Evolutionary conservation across 2,113 vertebrate species (phyloP).

Genomic region (Sigmodon hispidus): DNA sequence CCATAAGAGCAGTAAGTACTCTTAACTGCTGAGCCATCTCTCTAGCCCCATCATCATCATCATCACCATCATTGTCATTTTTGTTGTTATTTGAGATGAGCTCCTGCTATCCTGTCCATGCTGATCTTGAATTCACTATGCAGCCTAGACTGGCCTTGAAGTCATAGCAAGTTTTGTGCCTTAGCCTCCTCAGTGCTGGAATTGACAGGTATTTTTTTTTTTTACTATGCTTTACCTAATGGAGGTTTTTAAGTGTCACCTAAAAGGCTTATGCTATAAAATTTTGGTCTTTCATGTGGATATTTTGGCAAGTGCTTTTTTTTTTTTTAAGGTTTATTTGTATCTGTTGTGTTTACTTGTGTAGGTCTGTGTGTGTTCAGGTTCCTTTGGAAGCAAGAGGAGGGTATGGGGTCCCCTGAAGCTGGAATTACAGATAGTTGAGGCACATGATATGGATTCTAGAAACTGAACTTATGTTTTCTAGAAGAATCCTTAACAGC

Average conservation of each 20-base stretch:
- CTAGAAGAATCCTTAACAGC: not conserved
- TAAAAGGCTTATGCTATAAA: not conserved
- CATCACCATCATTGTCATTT: not conserved
- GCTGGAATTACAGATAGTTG: not conserved
- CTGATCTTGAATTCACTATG: not conserved
- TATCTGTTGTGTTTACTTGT: not conserved
- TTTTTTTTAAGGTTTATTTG: not conserved
- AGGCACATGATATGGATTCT: not conserved
- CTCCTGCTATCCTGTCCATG: not conserved
- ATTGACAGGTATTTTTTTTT: not conserved
- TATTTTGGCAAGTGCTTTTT: not conserved
- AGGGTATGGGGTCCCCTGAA: not conserved
- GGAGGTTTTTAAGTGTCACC: not conserved
- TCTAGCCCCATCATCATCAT: not conserved
- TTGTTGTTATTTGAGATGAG: not conserved
- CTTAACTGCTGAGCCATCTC: not conserved
- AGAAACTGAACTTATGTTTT: not conserved
- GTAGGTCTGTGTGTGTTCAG: not conserved
- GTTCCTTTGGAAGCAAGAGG: too few species aligned
- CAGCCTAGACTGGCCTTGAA: not conserved
- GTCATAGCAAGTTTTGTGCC: not conserved
- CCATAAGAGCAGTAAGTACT: not conserved
- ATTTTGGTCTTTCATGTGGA: too few species aligned
- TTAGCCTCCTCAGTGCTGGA: not conserved
- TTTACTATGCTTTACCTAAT: not conserved